Conservation (phyloP, 2,888 invertebrate species). For the Acronicta leporina region DNA sequence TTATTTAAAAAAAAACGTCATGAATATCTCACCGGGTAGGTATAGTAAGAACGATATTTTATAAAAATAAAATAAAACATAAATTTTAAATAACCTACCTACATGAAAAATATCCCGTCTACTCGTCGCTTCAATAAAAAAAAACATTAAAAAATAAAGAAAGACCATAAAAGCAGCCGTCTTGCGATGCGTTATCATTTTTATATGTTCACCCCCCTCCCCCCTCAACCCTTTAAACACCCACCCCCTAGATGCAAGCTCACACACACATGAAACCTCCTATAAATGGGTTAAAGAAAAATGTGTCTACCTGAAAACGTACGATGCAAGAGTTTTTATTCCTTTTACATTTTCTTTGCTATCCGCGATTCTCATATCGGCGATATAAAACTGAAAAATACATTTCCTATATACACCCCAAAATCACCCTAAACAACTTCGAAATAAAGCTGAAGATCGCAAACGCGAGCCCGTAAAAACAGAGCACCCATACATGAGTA, state of each 20-base stretch:
- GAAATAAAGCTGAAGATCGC: slow-evolving; percentile 61
- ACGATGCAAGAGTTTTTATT: slow-evolving; percentile 87
- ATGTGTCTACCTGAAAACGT: slow-evolving; percentile 89
- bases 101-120: slow-evolving; percentile 55
- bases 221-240: slow-evolving; percentile 70
- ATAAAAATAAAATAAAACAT: slow-evolving; percentile 49
- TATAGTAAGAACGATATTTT: slow-evolving; percentile 36
- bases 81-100: slow-evolving; percentile 51
- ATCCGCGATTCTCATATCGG: slow-evolving; percentile 89
- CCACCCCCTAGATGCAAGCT: slow-evolving; percentile 72
- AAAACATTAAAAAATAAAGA: slow-evolving; percentile 87
- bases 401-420: slow-evolving; percentile 72
- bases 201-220: slow-evolving; percentile 82
- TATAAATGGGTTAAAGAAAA: slow-evolving; percentile 89
- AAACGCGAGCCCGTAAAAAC: slow-evolving; percentile 71
- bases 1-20: no score
- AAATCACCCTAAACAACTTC: slow-evolving; percentile 51
- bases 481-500: slow-evolving; percentile 79
- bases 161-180: slow-evolving; percentile 89
- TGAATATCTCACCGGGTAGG: no score
- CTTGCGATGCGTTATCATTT: slow-evolving; percentile 90
- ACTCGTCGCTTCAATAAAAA: slow-evolving; percentile 76
- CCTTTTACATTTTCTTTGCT: slow-evolving; percentile 87
- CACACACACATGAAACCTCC: slow-evolving; percentile 76
- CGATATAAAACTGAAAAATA: slow-evolving; percentile 90